Evolutionary conservation across 1,140 invertebrate species (phyloP).

Genomic region (Drosophila kikkawai): DNA sequence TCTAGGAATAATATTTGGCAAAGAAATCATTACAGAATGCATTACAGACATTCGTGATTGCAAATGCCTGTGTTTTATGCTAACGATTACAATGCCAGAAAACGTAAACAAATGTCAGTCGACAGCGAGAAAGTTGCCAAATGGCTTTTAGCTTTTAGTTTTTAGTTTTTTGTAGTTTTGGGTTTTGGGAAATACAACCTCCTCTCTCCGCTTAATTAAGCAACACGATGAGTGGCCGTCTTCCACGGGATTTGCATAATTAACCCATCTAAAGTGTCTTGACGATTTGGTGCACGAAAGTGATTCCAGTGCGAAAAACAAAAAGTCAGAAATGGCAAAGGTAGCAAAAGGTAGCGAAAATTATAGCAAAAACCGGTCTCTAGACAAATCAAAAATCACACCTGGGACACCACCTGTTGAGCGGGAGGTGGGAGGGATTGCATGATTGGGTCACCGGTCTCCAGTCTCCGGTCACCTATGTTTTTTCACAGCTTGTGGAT

Average conservation of each 20-base stretch:
- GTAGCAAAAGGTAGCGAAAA: constrained; percentile 7
- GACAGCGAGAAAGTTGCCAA: constrained; percentile 30
- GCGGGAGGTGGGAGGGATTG: not conserved
- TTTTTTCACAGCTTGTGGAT: constrained; percentile 18
- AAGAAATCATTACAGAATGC: constrained; percentile 20
- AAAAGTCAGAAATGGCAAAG: not conserved
- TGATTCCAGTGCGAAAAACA: constrained; percentile 24
- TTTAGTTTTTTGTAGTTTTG: not conserved
- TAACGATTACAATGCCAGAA: constrained; percentile 31
- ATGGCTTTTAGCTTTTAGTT: constrained; percentile 19
- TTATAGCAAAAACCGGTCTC: constrained; percentile 32
- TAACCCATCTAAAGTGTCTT: constrained; percentile 56
- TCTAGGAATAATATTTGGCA: constrained; percentile 25
- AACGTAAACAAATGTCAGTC: not conserved
- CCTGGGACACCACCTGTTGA: constrained; percentile 32
- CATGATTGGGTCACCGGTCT: constrained; percentile 10
- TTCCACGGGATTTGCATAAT: constrained; percentile 51
- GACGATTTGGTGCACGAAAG: constrained; percentile 54
- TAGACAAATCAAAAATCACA: constrained; percentile 14
- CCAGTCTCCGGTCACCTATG: constrained; percentile 2
- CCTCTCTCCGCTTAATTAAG: constrained; percentile 32
- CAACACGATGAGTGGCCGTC: constrained; percentile 17
- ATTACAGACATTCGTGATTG: constrained; percentile 3
- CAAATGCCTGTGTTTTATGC: constrained; percentile 6
- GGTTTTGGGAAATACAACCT: constrained; percentile 14